A percentile compares a stretch with the other conserved stretches of the same genome.
Conservation (phyloP, 35 echinoderm and acorn worm species). For the Lytechinus pictus region DNA sequence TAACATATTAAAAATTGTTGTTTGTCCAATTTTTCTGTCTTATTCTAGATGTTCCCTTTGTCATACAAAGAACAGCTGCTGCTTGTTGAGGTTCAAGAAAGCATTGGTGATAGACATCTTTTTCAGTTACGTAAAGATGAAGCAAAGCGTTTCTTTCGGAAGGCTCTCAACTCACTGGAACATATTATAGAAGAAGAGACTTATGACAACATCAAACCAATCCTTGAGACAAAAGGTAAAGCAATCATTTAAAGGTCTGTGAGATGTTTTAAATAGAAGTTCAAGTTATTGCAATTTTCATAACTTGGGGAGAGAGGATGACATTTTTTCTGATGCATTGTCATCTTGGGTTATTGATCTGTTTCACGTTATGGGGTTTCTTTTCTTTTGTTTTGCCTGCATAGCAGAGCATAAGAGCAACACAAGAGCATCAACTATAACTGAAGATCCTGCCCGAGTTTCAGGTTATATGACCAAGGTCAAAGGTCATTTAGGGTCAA, state of each 20-base stretch:
- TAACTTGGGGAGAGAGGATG: not conserved
- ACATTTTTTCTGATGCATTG: not conserved
- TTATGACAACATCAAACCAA: conserved; percentile 59
- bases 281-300: not conserved
- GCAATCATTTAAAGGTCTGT: not conserved
- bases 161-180: conserved; percentile 67
- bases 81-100: conserved; percentile 72
- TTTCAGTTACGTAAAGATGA: conserved; percentile 66
- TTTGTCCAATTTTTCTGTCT: not conserved
- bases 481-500: too few relatives aligned
- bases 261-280: too few relatives aligned
- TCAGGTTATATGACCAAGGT: too few relatives aligned
- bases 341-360: not conserved
- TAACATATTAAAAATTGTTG: not conserved
- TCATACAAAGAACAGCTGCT: conserved; percentile 77
- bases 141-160: conserved; percentile 67
- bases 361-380: not conserved
- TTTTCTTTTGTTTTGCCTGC: too few relatives aligned
- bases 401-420: too few relatives aligned
- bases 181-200: conserved; percentile 68
- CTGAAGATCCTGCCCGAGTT: too few relatives aligned
- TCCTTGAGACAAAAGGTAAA: conserved; percentile 72
- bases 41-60: conserved; percentile 64
- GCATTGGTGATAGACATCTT: conserved; percentile 66
- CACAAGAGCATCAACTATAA: too few relatives aligned